Evolutionary conservation across 2,797 vertebrate species (phyloP).

Genomic region (Spinus olivaceus): DNA sequence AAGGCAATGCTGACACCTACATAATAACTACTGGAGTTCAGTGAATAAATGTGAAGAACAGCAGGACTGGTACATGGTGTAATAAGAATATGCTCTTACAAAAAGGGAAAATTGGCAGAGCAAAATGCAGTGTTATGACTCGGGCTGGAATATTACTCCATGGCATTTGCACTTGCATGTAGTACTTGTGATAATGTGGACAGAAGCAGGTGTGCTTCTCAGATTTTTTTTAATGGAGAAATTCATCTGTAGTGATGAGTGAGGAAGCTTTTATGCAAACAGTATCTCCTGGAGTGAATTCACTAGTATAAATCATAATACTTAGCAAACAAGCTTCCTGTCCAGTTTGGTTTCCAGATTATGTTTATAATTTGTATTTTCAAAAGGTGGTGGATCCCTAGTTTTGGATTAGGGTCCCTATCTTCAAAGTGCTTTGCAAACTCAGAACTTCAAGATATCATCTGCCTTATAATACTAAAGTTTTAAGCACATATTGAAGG

Average conservation of each 20-base stretch:
- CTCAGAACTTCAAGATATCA: not conserved
- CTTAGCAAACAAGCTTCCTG: not conserved
- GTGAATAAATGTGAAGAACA: not conserved
- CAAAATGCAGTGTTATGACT: not conserved
- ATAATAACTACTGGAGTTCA: not conserved
- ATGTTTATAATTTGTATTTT: not conserved
- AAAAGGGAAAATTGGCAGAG: not conserved
- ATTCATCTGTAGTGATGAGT: not conserved
- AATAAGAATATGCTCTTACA: not conserved
- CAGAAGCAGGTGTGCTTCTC: not conserved
- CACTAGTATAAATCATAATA: not conserved
- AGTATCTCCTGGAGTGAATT: not conserved
- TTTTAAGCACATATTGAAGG: not conserved
- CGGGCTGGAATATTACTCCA: not conserved
- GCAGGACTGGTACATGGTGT: not conserved
- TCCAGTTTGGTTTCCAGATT: not conserved
- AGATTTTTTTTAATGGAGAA: not conserved
- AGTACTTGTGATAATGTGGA: not conserved
- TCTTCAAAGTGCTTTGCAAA: not conserved
- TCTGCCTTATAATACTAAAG: not conserved
- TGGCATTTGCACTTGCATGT: not conserved
- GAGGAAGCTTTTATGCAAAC: not conserved
- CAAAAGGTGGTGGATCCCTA: not conserved
- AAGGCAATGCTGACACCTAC: not conserved
- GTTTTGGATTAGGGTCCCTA: not conserved